Evolutionary conservation across 1,140 invertebrate genomes (phyloP).

Genomic region (Brachystomella parvula): DNA sequence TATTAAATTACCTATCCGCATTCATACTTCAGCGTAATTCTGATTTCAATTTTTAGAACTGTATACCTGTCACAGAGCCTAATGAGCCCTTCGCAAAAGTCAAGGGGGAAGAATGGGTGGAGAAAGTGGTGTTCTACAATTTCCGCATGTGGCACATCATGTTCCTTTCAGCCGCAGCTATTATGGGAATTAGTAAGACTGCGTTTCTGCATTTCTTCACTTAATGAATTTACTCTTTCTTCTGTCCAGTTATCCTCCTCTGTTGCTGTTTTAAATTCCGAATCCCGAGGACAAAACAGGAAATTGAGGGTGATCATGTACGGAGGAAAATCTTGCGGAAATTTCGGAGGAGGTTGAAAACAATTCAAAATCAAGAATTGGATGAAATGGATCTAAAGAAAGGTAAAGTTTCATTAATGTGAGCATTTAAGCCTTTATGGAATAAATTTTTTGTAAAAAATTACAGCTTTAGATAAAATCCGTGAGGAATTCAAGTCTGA

Average conservation of each 20-base stretch:
- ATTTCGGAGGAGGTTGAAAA: conserved; percentile 67
- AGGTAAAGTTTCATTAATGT: conserved; percentile 51
- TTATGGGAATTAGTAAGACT: conserved; percentile 40
- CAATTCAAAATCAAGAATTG: conserved; percentile 76
- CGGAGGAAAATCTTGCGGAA: conserved; percentile 70
- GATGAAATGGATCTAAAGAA: conserved; percentile 69
- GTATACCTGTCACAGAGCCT: background rate
- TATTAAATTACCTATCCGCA: no score
- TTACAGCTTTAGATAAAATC: conserved; percentile 47
- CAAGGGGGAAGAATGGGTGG: conserved; percentile 41
- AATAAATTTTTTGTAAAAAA: background rate
- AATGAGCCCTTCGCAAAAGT: conserved; percentile 11
- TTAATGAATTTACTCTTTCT: conserved; percentile 8
- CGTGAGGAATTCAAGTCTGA: conserved; percentile 46
- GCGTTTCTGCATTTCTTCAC: conserved; percentile 2
- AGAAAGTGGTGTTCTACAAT: conserved; percentile 41
- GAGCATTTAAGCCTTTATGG: background rate
- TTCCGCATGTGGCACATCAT: conserved; percentile 46
- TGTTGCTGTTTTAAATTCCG: conserved; percentile 80
- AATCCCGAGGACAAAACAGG: conserved; percentile 55
- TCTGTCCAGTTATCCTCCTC: conserved; percentile 56
- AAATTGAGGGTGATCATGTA: conserved; percentile 73
- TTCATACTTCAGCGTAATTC: background rate
- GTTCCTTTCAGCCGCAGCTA: conserved; percentile 39
- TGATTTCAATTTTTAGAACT: background rate